These are phyloP conservation scores for Oreohelix idahoensis DNA, from an alignment of 1,140 invertebrate species.

Conservation along the genomic window DNA sequence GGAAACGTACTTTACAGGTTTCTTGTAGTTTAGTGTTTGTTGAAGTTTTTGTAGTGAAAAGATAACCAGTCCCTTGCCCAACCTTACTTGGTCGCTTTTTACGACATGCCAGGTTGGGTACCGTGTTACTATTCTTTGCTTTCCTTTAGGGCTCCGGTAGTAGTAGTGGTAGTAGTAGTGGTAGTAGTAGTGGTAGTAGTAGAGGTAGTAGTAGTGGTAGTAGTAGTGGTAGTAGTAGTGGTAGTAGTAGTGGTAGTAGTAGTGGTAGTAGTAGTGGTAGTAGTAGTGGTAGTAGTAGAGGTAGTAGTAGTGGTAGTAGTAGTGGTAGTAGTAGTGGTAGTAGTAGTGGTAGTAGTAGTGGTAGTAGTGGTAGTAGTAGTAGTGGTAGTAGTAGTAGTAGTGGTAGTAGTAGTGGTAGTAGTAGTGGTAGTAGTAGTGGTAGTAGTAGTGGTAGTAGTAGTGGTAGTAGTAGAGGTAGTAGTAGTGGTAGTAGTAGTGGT, in stretches of 20 bases:
- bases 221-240: neutral
- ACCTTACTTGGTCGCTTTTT: no score
- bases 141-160: no score
- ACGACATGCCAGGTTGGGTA: no score
- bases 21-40: no score
- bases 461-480: neutral
- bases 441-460: neutral
- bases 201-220: slow-evolving; percentile 1
- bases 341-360: neutral
- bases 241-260: neutral
- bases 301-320: neutral
- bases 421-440: slow-evolving; percentile 1
- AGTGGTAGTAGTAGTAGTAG: neutral
- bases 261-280: neutral
- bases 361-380: neutral
- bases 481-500: neutral
- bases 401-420: neutral
- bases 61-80: no score
- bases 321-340: neutral
- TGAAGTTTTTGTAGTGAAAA: no score
- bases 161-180: slow-evolving; percentile 5
- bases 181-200: slow-evolving; percentile 13
- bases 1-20: no score
- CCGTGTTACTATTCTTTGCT: no score
- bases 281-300: neutral